Evolutionary conservation across 2,797 vertebrate genomes (phyloP), one percentile per base, ranked within the genome.

Genomic region (Apogon talboti): DNA sequence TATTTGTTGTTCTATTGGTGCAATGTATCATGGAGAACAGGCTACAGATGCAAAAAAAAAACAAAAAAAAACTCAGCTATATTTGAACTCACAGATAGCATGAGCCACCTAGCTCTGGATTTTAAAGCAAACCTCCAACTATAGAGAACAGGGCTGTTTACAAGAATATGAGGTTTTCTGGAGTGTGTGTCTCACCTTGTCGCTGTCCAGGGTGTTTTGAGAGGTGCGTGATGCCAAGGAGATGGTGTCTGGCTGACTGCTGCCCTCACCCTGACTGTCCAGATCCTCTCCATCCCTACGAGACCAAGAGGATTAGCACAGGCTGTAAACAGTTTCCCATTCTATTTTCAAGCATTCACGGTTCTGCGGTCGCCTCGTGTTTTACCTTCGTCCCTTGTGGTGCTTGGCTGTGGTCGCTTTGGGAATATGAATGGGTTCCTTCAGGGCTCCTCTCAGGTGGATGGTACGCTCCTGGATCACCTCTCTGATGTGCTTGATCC

Each of bases 401-500:
- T 98, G 93, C 81, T 98, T 96, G 48, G 95, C 82, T n/a, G 96
- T 94, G 7, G 96, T 95, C 0, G 97, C 89, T 87, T 99, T 99
- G 46, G 97, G 98, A 65, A 99, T 96, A 74, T 99, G 98, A 70
- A 99, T 99, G 33, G 98, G 98, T 82, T 99, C 97, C 81, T 99
- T 99, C 46, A 99, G 93, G 4, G 98, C 98, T 47, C 98, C 98
- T 81, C 97, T 96, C 81, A 99, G 92, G 90, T 99, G 98, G 76
- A 99, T 95, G 7, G 97, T 98, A 63, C 97, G 94, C 84, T 99
- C 98, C 91, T 99, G 98, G 72, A 99, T 99, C 61, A 99, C 98
- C 81, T 99, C 98, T 41, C 98, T 93, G 90, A 99, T 98, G 91
- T 98, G 98, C 79, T 99, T 99, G 87, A 99, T 99, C 98, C 98